These are phyloP conservation scores for Drosophila mercatorum DNA, from an alignment of 2,888 invertebrate genomes.

Conservation along the genomic window DNA sequence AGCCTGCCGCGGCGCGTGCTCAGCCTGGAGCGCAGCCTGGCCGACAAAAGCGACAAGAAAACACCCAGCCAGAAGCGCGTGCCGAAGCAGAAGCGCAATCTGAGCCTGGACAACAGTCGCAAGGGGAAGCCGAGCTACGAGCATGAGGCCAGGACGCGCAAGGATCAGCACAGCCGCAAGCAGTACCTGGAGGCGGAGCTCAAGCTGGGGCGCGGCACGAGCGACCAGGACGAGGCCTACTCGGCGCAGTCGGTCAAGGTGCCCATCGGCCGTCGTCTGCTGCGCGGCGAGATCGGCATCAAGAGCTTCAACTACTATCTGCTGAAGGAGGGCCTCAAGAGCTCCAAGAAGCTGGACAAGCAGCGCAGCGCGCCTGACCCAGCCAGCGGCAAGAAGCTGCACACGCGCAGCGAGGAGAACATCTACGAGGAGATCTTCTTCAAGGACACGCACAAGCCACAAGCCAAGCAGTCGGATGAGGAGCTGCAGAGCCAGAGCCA, in stretches of 20 bases:
- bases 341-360: slow-evolving; percentile 83
- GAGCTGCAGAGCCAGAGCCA: slow-evolving; percentile 32
- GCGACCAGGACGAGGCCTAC: slow-evolving; percentile 68
- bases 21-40: slow-evolving; percentile 80
- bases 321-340: slow-evolving; percentile 84
- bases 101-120: slow-evolving; percentile 79
- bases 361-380: slow-evolving; percentile 55
- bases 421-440: slow-evolving; percentile 85
- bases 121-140: slow-evolving; percentile 46
- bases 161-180: slow-evolving; percentile 61
- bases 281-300: slow-evolving; percentile 84
- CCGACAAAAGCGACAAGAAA: slow-evolving; percentile 68
- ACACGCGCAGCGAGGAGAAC: slow-evolving; percentile 84
- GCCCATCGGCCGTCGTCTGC: slow-evolving; percentile 83
- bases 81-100: slow-evolving; percentile 82
- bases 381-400: slow-evolving; percentile 61
- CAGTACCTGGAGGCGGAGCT: slow-evolving; percentile 58
- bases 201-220: slow-evolving; percentile 9
- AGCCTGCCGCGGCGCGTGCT: slow-evolving; percentile 75
- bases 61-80: slow-evolving; percentile 70
- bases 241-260: slow-evolving; percentile 74
- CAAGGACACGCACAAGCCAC: slow-evolving; percentile 71
- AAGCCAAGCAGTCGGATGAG: slow-evolving; percentile 55
- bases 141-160: slow-evolving; percentile 29
- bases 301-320: slow-evolving; percentile 85